Evolutionary conservation across 2,888 invertebrate species (phyloP).

Genomic region (Hirudinaria manillensis): DNA sequence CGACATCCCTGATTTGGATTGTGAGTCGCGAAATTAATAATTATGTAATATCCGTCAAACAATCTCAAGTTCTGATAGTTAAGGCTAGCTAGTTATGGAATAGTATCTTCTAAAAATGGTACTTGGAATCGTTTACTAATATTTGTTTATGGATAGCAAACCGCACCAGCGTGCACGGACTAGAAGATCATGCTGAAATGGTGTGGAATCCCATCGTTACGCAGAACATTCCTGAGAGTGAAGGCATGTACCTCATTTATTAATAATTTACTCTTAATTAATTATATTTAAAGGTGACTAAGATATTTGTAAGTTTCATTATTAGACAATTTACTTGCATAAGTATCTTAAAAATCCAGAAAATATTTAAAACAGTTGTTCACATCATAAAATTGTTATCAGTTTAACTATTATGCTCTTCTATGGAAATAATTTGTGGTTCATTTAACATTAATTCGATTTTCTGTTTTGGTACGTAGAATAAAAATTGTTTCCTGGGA

Average conservation of each 20-base stretch:
- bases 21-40: not conserved
- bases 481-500: too few relatives aligned
- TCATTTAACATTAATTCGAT: too few relatives aligned
- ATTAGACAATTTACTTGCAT: too few relatives aligned
- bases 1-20: slow-evolving; percentile 14
- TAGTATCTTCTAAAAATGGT: not conserved
- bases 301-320: too few relatives aligned
- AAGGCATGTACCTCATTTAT: slow-evolving; percentile 11
- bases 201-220: slow-evolving; percentile 21
- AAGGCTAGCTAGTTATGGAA: too few relatives aligned
- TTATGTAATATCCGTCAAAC: not conserved
- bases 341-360: too few relatives aligned
- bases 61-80: not conserved
- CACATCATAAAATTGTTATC: too few relatives aligned
- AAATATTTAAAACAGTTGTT: too few relatives aligned
- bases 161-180: not conserved
- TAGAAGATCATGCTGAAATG: slow-evolving; percentile 14
- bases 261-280: not conserved
- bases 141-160: slow-evolving; percentile 16
- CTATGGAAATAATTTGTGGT: too few relatives aligned
- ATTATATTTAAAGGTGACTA: not conserved
- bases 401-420: too few relatives aligned
- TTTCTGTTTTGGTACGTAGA: too few relatives aligned
- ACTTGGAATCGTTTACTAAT: not conserved
- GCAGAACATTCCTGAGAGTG: slow-evolving; percentile 20